Evolutionary conservation across 2,113 vertebrate genomes (phyloP).

Genomic region (Phalacrocorax pelagicus): DNA sequence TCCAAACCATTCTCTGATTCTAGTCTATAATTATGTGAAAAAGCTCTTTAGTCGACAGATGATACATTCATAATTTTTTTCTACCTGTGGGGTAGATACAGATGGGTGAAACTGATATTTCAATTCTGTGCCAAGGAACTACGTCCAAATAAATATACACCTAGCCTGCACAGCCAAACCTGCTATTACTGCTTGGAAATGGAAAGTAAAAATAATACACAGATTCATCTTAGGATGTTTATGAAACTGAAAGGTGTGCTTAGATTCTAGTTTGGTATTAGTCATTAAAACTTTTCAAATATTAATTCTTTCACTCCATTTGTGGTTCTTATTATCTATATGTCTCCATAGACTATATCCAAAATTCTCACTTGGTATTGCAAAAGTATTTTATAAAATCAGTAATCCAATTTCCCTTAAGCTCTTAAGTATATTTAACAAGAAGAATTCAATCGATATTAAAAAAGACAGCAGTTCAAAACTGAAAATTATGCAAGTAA

Average conservation of each 20-base stretch:
- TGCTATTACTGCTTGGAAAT: background rate
- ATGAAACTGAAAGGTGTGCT: background rate
- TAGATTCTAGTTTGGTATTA: background rate
- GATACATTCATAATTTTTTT: background rate
- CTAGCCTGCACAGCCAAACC: background rate
- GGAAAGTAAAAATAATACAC: background rate
- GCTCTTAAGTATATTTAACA: background rate
- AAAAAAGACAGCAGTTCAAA: background rate
- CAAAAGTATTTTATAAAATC: background rate
- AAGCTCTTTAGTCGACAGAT: background rate
- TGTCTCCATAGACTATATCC: background rate
- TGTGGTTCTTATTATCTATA: background rate
- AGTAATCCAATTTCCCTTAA: background rate
- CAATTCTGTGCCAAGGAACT: background rate
- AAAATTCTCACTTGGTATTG: background rate
- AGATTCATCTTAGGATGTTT: background rate
- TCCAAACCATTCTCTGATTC: too few species aligned
- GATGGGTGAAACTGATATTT: background rate
- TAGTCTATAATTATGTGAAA: too few species aligned
- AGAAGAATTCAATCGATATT: background rate
- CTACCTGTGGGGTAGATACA: background rate
- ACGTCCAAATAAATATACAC: background rate
- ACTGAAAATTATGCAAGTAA: background rate
- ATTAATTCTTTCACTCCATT: background rate
- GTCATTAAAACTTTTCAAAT: background rate